Evolutionary conservation across 2,888 invertebrate species (phyloP).

Genomic region (Drosophila tanythrix): DNA sequence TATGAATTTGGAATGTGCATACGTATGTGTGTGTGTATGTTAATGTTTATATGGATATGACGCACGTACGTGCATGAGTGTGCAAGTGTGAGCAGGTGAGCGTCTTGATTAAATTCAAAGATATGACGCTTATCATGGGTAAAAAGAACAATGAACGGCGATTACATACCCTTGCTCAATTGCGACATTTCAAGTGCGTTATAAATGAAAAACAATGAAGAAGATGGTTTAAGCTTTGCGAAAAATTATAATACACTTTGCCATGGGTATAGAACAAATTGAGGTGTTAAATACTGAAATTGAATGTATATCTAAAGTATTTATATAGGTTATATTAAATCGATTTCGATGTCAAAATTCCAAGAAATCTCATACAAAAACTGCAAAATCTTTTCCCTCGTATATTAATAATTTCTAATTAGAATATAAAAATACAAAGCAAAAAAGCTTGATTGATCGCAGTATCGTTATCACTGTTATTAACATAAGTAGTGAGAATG

Average conservation of each 20-base stretch:
- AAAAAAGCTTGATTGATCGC: not conserved
- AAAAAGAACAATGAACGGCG: not conserved
- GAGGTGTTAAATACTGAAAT: no score
- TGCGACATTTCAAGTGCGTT: not conserved
- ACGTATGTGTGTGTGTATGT: not conserved
- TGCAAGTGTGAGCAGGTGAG: constrained; percentile 29
- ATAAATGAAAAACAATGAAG: no score
- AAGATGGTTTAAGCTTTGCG: no score
- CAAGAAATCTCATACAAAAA: not conserved
- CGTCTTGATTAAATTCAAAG: constrained; percentile 37
- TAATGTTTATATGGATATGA: not conserved
- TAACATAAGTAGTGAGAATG: no score
- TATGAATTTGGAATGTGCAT: constrained; percentile 18
- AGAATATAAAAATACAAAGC: not conserved
- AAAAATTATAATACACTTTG: no score
- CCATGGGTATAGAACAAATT: no score
- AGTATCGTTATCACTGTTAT: no score
- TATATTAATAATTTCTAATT: not conserved
- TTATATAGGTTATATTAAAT: not conserved
- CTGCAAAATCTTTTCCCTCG: not conserved
- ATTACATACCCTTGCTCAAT: not conserved
- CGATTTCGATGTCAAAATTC: not conserved
- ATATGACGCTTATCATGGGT: constrained; percentile 18
- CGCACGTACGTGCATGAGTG: not conserved
- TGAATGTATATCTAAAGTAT: no score